These are phyloP conservation scores for Danio kyathit DNA, from an alignment of 2,797 vertebrate species.

Conservation along the genomic window DNA sequence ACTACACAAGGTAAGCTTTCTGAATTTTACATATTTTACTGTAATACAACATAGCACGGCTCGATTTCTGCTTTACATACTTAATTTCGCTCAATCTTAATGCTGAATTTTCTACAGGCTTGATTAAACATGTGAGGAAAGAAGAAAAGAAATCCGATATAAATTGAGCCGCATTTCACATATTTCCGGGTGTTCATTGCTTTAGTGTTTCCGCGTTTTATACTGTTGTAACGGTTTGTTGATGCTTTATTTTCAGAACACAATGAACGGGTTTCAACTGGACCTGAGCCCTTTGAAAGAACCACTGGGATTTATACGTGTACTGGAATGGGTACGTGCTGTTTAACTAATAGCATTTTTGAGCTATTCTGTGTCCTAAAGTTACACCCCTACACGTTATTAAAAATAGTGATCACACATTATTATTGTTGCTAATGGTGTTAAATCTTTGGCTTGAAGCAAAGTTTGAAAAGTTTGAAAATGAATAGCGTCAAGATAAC, in stretches of 20 bases:
- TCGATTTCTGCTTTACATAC: fast-evolving
- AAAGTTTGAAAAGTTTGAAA: background rate
- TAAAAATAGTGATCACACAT: background rate
- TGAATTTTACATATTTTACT: background rate
- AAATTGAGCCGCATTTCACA: background rate
- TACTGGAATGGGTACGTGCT: slow-evolving; percentile 90
- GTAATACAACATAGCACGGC: background rate
- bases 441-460: background rate
- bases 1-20: background rate
- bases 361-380: background rate
- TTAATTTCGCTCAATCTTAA: slow-evolving; percentile 1
- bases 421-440: background rate
- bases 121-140: slow-evolving; percentile 17
- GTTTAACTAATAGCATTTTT: background rate
- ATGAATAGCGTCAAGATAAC: background rate
- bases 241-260: slow-evolving; percentile 68
- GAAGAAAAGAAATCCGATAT: background rate
- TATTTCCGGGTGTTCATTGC: background rate
- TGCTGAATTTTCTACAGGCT: slow-evolving; percentile 70
- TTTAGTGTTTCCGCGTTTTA: background rate
- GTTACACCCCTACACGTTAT: background rate
- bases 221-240: background rate
- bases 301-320: slow-evolving; percentile 90
- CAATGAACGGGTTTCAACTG: slow-evolving; percentile 74
- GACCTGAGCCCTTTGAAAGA: slow-evolving; percentile 88